phyloP scores from a whole-genome alignment of 2,888 invertebrate species.

The Xylota segnis region DNA sequence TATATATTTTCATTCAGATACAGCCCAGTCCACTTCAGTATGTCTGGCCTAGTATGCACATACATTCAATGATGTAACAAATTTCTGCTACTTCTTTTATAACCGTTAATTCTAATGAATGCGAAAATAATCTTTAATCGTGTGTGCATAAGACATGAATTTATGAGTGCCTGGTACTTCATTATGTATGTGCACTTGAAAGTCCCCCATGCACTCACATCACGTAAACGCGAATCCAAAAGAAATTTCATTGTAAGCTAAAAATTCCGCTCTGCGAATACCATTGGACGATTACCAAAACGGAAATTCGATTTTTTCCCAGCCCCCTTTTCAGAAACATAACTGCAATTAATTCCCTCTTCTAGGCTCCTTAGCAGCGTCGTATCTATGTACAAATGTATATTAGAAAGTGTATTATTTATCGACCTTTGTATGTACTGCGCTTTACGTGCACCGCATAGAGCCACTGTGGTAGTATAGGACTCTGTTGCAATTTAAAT shows the following conservation, averaged over 20 bases:
- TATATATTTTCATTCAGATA: not conserved
- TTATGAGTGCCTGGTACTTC: constrained; percentile 64
- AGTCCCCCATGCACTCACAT: constrained; percentile 10
- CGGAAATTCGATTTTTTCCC: constrained; percentile 66
- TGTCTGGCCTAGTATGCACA: not conserved
- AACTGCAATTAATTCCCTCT: constrained; percentile 70
- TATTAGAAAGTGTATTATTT: constrained; percentile 72
- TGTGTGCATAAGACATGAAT: constrained; percentile 45
- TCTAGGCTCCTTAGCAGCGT: constrained; percentile 45
- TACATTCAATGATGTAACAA: not conserved
- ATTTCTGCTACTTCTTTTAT: constrained; percentile 6
- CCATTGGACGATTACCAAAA: constrained; percentile 70
- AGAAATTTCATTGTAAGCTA: constrained; percentile 27
- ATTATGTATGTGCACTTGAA: constrained; percentile 47
- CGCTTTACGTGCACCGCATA: constrained; percentile 23
- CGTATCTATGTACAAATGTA: constrained; percentile 26
- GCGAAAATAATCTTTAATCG: constrained; percentile 41
- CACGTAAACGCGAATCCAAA: not conserved
- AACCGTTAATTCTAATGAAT: constrained; percentile 29
- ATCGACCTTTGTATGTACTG: constrained; percentile 55
- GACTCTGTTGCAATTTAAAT: constrained; percentile 60
- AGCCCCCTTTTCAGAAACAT: constrained; percentile 60
- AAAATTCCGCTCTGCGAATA: constrained; percentile 22
- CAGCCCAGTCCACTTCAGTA: not conserved
- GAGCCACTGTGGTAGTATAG: constrained; percentile 50